phyloP scores from a whole-genome alignment of 2,888 invertebrate genomes.

The Syrphus vitripennis region DNA sequence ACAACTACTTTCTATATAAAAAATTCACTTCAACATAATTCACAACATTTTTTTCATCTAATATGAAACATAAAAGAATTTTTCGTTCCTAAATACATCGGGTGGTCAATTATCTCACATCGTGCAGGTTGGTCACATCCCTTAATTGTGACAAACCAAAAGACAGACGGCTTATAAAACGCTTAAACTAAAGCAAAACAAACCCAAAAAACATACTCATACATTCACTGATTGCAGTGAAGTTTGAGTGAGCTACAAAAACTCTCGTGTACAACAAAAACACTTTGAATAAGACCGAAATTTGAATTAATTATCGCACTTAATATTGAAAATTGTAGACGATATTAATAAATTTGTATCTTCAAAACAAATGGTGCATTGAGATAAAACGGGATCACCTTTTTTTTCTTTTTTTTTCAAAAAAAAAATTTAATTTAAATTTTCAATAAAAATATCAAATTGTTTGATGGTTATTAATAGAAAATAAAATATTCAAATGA shows the following conservation, averaged over 20 bases:
- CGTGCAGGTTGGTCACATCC: conserved; percentile 59
- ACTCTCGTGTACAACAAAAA: conserved; percentile 59
- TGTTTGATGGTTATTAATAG: too few species aligned
- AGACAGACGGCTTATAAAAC: conserved; percentile 31
- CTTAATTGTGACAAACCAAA: conserved; percentile 63
- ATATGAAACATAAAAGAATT: conserved; percentile 28
- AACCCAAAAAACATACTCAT: conserved; percentile 47
- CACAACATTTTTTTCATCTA: conserved; percentile 1
- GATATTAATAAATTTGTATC: conserved; percentile 56
- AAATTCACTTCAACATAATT: conserved; percentile 6
- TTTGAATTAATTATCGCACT: conserved; percentile 61
- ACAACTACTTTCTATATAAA: neutral
- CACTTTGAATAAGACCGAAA: conserved; percentile 60
- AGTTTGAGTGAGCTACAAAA: conserved; percentile 49
- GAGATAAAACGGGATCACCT: conserved; percentile 61
- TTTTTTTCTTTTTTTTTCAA: conserved; percentile 23
- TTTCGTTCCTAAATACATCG: neutral
- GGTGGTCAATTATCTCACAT: conserved; percentile 63
- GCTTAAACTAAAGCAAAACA: conserved; percentile 43
- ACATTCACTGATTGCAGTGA: neutral
- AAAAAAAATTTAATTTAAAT: neutral
- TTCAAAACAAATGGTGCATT: conserved; percentile 61
- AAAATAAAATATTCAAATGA: neutral
- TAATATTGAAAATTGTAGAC: conserved; percentile 37
- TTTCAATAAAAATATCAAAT: too few species aligned